Conservation (phyloP, 1,140 invertebrate genomes). For the Mycetomoellerius zeteki region DNA sequence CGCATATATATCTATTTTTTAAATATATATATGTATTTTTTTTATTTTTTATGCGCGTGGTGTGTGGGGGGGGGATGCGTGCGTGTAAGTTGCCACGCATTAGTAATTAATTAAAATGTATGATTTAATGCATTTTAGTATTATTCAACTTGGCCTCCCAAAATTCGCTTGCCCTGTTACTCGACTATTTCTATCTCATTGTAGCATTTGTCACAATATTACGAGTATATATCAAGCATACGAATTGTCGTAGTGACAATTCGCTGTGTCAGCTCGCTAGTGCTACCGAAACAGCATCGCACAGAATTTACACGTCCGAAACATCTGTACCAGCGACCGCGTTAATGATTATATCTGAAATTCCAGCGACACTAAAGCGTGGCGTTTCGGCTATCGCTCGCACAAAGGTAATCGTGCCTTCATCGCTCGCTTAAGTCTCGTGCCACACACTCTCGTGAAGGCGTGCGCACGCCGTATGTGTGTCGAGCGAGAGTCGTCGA, state of each 20-base stretch:
- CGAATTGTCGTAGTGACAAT: background rate
- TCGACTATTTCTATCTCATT: background rate
- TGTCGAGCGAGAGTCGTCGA: background rate
- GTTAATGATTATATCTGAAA: slow-evolving; percentile 53
- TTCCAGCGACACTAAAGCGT: slow-evolving; percentile 45
- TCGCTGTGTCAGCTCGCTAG: background rate
- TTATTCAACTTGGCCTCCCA: no score
- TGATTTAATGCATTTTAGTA: no score
- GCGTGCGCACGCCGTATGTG: slow-evolving; percentile 5
- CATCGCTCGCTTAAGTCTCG: slow-evolving; percentile 35
- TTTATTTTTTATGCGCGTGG: no score
- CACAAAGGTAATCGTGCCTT: slow-evolving; percentile 41
- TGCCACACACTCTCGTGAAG: slow-evolving; percentile 16
- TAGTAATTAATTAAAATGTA: no score
- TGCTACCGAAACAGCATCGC: background rate
- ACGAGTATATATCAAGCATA: background rate
- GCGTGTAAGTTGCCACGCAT: no score
- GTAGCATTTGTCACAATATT: background rate
- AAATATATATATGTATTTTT: no score
- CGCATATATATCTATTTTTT: no score
- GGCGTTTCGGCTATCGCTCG: slow-evolving; percentile 31
- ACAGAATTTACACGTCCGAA: slow-evolving; percentile 17
- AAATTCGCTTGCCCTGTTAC: background rate
- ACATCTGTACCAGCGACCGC: slow-evolving; percentile 26
- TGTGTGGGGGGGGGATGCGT: no score